Percentiles rank a stretch among this genome's conserved stretches.
Conservation (phyloP, 2,113 vertebrate species). For the Catharus fuscescens region DNA sequence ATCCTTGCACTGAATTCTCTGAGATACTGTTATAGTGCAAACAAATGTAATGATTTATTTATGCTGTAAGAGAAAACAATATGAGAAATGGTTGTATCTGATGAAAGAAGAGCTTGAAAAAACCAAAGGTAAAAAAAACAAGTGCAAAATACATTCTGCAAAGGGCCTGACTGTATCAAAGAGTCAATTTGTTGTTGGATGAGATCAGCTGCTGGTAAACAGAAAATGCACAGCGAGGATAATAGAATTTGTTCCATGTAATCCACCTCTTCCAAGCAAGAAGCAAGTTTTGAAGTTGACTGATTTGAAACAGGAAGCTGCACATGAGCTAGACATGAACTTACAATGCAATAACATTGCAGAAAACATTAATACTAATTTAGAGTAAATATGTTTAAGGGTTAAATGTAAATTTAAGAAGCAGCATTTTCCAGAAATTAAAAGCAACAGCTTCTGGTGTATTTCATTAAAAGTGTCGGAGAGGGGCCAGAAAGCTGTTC, state of each 20-base stretch:
- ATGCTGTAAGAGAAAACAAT: neutral
- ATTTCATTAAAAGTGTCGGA: neutral
- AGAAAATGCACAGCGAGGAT: neutral
- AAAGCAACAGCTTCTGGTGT: neutral
- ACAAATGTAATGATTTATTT: neutral
- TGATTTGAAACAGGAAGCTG: neutral
- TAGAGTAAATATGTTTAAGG: neutral
- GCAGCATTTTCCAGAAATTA: neutral
- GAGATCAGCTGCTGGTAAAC: neutral
- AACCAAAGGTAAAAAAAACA: neutral
- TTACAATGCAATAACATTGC: neutral
- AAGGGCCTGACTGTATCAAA: neutral
- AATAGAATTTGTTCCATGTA: neutral
- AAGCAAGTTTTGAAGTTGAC: neutral
- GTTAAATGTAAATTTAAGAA: neutral
- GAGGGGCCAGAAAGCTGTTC: neutral
- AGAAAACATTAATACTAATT: neutral
- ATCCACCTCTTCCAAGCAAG: neutral
- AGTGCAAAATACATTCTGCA: neutral
- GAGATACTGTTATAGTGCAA: neutral
- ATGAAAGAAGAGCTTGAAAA: neutral
- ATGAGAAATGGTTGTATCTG: neutral
- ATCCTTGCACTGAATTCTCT: neutral
- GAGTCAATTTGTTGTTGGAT: neutral
- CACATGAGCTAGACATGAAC: neutral